Evolutionary conservation across 2,888 invertebrate species (phyloP), one percentile per base, ranked within the genome.

Genomic region (Eupithecia insigniata): DNA sequence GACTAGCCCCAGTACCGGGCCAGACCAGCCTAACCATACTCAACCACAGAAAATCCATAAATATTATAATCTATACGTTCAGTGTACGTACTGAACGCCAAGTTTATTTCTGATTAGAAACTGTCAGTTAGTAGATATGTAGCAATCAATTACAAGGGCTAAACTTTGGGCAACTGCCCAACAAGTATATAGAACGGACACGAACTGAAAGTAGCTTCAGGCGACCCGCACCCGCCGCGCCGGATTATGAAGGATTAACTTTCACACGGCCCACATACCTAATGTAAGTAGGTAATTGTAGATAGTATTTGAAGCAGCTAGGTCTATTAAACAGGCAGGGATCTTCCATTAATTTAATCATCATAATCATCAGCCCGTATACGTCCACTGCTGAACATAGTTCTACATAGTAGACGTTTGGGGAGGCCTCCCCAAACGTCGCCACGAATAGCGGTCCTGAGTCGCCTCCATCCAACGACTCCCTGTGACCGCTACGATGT

Each of bases 241-340:
- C n/a, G 71, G 76, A 74, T 77, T 71, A 76, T 67, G 71, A 46
- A 32, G 66, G 77, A 72, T 75, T 77, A 75, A 74, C 75, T 77
- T 77, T 71, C 64, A 70, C 32, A 69, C 70, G 71, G 69, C 55
- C 72, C 73, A 70, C 70, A 70, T 70, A 72, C 72, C n/a, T n/a
- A n/a, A n/a, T 72, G 73, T 75, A 74, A 73, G 77, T 75, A 71
- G 75, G 73, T 72, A 73, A 74, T 76, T 70, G 60, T 14, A 34
- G 43, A 8, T 22, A 2, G 55, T 26, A 10, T 8, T 30, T 18
- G 30, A 60, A 60, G 18, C 30, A 60, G 60, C 30, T 30, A 18
- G 22, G 18, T 30, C 1, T 6, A 3, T 39, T 16, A 18, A 18
- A 18, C 36, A 39, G 39, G 8, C 39, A 39, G 18, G 39, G 2